Conservation (phyloP, 1,140 invertebrate genomes). For the Colletes gigas region DNA sequence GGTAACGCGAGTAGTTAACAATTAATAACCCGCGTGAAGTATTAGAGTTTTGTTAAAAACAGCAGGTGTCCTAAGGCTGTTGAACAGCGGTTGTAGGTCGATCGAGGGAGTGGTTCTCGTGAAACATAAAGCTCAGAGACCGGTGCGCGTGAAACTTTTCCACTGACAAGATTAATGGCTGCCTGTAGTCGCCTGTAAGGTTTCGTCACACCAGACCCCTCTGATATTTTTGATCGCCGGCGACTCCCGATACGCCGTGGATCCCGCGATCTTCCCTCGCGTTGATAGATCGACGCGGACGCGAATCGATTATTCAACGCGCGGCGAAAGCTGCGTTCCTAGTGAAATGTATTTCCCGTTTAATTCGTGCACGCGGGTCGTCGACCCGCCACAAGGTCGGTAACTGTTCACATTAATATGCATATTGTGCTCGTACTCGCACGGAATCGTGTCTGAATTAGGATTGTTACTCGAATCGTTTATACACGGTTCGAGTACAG, state of each 20-base stretch:
- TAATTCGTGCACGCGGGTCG: slow-evolving; percentile 36
- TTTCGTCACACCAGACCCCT: neutral
- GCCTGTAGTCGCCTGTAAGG: neutral
- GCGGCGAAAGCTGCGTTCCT: slow-evolving; percentile 48
- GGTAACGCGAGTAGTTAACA: no score
- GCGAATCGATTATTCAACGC: slow-evolving; percentile 39
- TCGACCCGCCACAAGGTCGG: slow-evolving; percentile 51
- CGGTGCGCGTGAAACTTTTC: neutral
- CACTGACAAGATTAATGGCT: slow-evolving; percentile 27
- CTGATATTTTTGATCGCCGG: slow-evolving; percentile 1
- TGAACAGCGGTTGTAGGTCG: no score
- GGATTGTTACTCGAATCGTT: no score
- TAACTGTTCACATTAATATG: slow-evolving; percentile 51
- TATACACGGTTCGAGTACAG: no score
- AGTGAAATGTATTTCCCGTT: slow-evolving; percentile 55
- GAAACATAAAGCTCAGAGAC: neutral
- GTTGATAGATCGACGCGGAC: slow-evolving; percentile 2
- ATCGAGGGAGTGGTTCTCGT: neutral
- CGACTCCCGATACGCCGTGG: no score
- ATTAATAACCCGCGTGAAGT: no score
- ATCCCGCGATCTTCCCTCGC: neutral
- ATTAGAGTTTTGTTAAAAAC: no score
- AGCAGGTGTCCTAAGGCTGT: no score
- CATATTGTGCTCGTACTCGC: slow-evolving; percentile 29
- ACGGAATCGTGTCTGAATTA: slow-evolving; percentile 36